phyloP scores from a whole-genome alignment of 1,140 invertebrate species.

The Hirudo medicinalis region DNA sequence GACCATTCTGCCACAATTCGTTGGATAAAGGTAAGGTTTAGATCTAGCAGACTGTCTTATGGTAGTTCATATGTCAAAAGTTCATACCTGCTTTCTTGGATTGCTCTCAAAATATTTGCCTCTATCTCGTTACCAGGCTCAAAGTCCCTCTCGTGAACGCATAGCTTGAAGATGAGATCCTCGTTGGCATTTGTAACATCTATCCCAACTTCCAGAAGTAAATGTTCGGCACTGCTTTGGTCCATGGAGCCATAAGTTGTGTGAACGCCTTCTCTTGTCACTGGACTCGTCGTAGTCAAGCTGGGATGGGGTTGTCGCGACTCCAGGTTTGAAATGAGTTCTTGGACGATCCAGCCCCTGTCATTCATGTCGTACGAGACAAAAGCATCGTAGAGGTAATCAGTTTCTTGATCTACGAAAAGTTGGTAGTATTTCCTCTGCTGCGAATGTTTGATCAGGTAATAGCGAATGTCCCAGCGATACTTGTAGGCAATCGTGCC shows the following conservation, averaged over 20 bases:
- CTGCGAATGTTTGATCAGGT: not conserved
- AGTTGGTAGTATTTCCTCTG: not conserved
- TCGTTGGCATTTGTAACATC: not conserved
- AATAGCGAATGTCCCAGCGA: conserved; percentile 12
- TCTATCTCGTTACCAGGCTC: not conserved
- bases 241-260: not conserved
- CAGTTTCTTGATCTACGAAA: not conserved
- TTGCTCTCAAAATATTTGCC: not conserved
- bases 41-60: too few species aligned
- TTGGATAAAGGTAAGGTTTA: too few species aligned
- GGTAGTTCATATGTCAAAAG: too few species aligned
- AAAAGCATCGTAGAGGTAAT: conserved; percentile 3
- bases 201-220: too few species aligned
- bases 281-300: not conserved
- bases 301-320: not conserved
- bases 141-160: not conserved
- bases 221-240: not conserved
- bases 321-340: not conserved
- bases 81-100: conserved; percentile 3
- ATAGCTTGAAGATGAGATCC: not conserved
- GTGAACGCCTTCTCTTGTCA: not conserved
- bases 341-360: not conserved
- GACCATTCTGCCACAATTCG: not conserved
- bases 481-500: not conserved
- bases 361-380: not conserved